Conservation (phyloP, 37 sponge, comb jelly and placozoan species). For the Halichondria panicea region DNA sequence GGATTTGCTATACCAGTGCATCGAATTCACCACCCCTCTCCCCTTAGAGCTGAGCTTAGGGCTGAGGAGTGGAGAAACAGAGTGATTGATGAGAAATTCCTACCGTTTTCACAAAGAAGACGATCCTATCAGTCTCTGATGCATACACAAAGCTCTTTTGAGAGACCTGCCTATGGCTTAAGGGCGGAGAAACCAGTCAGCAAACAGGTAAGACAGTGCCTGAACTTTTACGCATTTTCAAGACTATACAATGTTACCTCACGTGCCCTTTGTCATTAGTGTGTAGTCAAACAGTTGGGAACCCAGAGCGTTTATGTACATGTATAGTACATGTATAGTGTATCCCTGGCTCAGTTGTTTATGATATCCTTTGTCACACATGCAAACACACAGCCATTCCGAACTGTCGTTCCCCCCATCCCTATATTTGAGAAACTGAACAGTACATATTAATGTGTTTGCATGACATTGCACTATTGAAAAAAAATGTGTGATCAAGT, state of each 20-base stretch:
- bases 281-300: no score
- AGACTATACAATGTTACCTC: not conserved
- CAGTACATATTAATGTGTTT: slow-evolving; percentile 17
- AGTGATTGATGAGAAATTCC: slow-evolving; percentile 49
- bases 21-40: no score
- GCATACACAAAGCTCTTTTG: slow-evolving; percentile 33
- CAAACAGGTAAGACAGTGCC: no score
- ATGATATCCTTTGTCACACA: not conserved
- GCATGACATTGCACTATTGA: no score
- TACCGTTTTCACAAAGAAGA: slow-evolving; percentile 27
- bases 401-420: slow-evolving; percentile 29
- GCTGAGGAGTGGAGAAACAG: slow-evolving; percentile 49
- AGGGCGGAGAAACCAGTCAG: not conserved
- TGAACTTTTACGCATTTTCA: no score
- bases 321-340: slow-evolving; percentile 12
- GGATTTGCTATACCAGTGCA: no score
- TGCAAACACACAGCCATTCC: slow-evolving; percentile 12
- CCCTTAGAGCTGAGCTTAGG: slow-evolving; percentile 38
- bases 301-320: no score
- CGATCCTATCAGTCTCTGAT: slow-evolving; percentile 23
- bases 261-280: no score
- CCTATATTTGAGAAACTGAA: slow-evolving; percentile 55
- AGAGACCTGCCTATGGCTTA: not conserved
- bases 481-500: no score
- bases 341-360: not conserved